These are phyloP conservation scores for Philaenus spumarius DNA, from an alignment of 1,140 invertebrate genomes.

Conservation along the genomic window DNA sequence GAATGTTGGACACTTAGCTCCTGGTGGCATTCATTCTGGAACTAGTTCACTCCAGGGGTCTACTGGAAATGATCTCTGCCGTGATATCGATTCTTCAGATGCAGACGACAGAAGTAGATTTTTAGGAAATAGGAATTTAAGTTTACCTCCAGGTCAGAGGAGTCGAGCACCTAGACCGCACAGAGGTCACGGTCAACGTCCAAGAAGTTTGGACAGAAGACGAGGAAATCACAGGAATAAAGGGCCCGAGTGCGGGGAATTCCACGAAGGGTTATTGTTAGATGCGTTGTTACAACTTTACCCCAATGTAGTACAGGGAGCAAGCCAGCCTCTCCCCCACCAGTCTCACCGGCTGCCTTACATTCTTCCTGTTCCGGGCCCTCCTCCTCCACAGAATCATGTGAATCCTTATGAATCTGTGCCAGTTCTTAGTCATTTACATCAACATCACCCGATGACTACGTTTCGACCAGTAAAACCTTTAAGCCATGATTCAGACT, in stretches of 20 bases:
- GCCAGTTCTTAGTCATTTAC: slow-evolving; percentile 45
- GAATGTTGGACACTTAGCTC: background rate
- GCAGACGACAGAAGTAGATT: slow-evolving; percentile 30
- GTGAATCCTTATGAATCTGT: slow-evolving; percentile 48
- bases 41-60: slow-evolving; percentile 27
- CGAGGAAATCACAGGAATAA: slow-evolving; percentile 35
- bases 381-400: slow-evolving; percentile 34
- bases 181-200: slow-evolving; percentile 38
- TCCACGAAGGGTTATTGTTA: slow-evolving; percentile 58
- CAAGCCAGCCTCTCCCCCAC: slow-evolving; percentile 33
- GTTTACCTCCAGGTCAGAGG: slow-evolving; percentile 24
- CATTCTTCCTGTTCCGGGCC: slow-evolving; percentile 42
- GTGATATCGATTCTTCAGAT: slow-evolving; percentile 31
- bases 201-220: slow-evolving; percentile 49
- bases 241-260: slow-evolving; percentile 38
- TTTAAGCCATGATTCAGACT: slow-evolving; percentile 48
- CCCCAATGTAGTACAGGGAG: slow-evolving; percentile 43
- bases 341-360: slow-evolving; percentile 43
- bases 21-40: slow-evolving; percentile 8
- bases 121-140: slow-evolving; percentile 22
- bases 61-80: slow-evolving; percentile 28
- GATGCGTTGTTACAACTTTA: slow-evolving; percentile 55
- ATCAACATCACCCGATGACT: slow-evolving; percentile 30
- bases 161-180: slow-evolving; percentile 7
- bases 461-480: slow-evolving; percentile 25